phyloP scores from a whole-genome alignment of 2,113 vertebrate genomes.

The Odontophorus gujanensis region DNA sequence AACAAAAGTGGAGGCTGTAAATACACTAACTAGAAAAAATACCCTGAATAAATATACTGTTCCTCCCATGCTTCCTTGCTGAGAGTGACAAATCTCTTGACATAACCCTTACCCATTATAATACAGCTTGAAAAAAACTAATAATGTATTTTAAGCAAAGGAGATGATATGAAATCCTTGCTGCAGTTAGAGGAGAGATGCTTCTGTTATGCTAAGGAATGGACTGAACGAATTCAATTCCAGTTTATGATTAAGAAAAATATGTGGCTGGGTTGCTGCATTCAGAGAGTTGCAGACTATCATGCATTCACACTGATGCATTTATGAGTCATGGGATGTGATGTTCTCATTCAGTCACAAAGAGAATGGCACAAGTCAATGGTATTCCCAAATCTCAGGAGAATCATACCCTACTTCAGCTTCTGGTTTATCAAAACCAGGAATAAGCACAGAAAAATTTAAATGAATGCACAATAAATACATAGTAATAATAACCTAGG shows the following conservation, averaged over 20 bases:
- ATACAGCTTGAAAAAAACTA: slow-evolving; percentile 18
- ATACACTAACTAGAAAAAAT: slow-evolving; percentile 17
- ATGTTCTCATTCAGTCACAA: not conserved
- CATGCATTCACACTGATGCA: not conserved
- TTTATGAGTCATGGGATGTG: not conserved
- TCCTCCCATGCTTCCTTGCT: not conserved
- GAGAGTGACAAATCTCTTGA: slow-evolving; percentile 14
- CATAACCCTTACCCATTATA: not conserved
- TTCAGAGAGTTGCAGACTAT: not conserved
- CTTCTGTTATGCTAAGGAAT: not conserved
- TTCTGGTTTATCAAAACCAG: not conserved
- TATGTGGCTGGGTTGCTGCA: not conserved
- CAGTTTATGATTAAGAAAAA: not conserved
- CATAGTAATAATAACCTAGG: not conserved
- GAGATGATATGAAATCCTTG: not conserved
- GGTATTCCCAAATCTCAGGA: not conserved
- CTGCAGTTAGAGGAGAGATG: not conserved
- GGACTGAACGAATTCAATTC: not conserved
- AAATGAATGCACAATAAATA: not conserved
- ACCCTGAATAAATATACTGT: not conserved
- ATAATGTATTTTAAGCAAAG: not conserved
- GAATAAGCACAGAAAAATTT: not conserved
- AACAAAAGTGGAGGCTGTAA: slow-evolving; percentile 13
- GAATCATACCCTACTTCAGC: not conserved
- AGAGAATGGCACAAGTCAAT: not conserved